Base-by-base conservation (phyloP, 2,113 vertebrate species). In the Murina feae region DNA sequence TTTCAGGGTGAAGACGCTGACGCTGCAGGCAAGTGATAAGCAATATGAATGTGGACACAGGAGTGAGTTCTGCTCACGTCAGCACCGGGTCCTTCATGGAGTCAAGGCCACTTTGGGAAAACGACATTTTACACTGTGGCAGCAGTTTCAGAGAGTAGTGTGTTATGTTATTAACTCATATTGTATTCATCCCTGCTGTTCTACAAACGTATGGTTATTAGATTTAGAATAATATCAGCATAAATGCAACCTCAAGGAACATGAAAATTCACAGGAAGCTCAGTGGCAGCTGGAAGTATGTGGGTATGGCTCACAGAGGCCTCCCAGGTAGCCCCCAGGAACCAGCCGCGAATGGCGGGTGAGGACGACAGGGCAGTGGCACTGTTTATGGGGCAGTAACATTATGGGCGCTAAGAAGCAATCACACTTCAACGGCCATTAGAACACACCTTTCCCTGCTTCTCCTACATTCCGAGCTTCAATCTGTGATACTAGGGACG, bases 221-320 rank as follows among this genome's bases (percentile, higher is more conserved):
- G 83, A 78, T 96, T 92, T 91, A 80, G 96, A 93, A 91, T 93
- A 87, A 79, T 86, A 95, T 97, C 89, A 96, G 80, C 93, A 95
- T 95, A 90, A 90, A 92, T 63, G 75, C 58, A 94, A 74, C 81
- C 63, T 76, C 86, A 76, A 95, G 82, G 47, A 91, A 89, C 28
- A 18, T 32, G 63, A 35, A 87, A 85, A 94, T 91, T 74, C 47
- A 60, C 1, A 5, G 72, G 58, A 53, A 72, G 65, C 51, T 85
- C 78, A 23, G 79, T 65, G 47, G 42, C 21, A 68, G 39, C n/a
- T 21, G 10, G 10, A 1, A 30, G 25, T 25, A 60, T 25, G 23
- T 28, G 21, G 9, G 55, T 1, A 4, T 12, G 25, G 58, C 58
- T 28, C 58, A 25, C 49, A 4, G 23, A 4, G 55, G 23, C 23